A percentile compares a stretch with the other conserved stretches of the same genome.
These are phyloP conservation scores for Dicrostonyx torquatus DNA, from an alignment of 2,797 vertebrate genomes.

Conservation along the genomic window DNA sequence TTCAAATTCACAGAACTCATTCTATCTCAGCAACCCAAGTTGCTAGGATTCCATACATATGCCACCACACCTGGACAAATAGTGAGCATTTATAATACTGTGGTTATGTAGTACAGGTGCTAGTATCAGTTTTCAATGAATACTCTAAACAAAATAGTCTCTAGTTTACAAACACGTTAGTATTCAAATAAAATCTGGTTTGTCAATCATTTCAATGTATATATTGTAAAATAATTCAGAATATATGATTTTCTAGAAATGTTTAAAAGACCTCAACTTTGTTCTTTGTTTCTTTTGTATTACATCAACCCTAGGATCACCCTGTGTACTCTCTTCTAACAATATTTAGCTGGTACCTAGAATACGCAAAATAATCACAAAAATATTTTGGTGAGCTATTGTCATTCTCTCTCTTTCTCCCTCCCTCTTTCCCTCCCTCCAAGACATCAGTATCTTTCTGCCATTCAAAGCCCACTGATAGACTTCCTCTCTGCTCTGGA, in stretches of 20 bases:
- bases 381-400: slow-evolving; percentile 14
- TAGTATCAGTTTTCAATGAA: not conserved
- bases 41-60: not conserved
- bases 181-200: slow-evolving; percentile 26
- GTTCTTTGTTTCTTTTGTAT: not conserved
- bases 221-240: slow-evolving; percentile 30
- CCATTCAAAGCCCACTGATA: not conserved
- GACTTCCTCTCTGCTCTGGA: not conserved
- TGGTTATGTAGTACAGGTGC: not conserved
- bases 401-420: not conserved
- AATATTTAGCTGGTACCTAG: slow-evolving; percentile 15
- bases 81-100: not conserved
- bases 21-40: not conserved
- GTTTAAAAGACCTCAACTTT: not conserved
- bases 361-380: not conserved
- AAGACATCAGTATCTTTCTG: not conserved
- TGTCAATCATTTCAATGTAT: not conserved
- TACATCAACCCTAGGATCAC: not conserved
- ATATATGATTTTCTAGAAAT: not conserved
- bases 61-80: not conserved
- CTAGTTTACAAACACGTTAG: not conserved
- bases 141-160: not conserved
- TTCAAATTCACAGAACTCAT: not conserved
- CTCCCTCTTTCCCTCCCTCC: not conserved
- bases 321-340: not conserved